A percentile compares a stretch with the other conserved stretches of the same genome.
Evolutionary conservation across 2,113 vertebrate genomes (phyloP).

Genomic region (Meleagris gallopavo): DNA sequence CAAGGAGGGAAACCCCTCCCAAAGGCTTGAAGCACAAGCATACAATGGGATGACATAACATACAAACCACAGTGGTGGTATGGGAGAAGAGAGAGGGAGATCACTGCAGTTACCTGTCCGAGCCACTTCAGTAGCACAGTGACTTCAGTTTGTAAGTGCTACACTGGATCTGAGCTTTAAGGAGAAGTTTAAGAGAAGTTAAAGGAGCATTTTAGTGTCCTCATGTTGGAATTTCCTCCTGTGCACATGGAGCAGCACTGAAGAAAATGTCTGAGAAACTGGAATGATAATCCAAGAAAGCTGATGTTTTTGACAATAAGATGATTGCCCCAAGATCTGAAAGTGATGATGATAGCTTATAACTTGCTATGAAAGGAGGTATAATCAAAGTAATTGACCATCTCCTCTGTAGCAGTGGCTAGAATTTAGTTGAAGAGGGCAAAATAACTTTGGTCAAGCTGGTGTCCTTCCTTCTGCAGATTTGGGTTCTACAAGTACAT

Average conservation of each 20-base stretch:
- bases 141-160: background rate
- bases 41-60: background rate
- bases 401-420: background rate
- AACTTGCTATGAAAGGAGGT: background rate
- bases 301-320: background rate
- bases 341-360: background rate
- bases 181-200: background rate
- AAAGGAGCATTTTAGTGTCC: background rate
- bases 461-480: conserved; percentile 54
- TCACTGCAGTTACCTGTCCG: background rate
- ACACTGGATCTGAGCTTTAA: background rate
- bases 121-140: background rate
- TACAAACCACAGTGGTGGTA: background rate
- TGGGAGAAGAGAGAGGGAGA: background rate
- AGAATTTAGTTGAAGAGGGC: background rate
- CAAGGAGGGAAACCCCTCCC: background rate
- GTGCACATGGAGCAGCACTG: background rate
- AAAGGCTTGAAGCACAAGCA: background rate
- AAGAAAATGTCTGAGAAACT: background rate
- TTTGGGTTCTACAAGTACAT: conserved; percentile 83
- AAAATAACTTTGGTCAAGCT: background rate
- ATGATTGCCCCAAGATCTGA: background rate
- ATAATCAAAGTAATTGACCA: background rate
- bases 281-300: background rate
- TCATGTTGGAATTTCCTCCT: background rate